Evolutionary conservation across 2,113 vertebrate genomes (phyloP).

Genomic region (western clawed frog (Xenopus tropicalis)): DNA sequence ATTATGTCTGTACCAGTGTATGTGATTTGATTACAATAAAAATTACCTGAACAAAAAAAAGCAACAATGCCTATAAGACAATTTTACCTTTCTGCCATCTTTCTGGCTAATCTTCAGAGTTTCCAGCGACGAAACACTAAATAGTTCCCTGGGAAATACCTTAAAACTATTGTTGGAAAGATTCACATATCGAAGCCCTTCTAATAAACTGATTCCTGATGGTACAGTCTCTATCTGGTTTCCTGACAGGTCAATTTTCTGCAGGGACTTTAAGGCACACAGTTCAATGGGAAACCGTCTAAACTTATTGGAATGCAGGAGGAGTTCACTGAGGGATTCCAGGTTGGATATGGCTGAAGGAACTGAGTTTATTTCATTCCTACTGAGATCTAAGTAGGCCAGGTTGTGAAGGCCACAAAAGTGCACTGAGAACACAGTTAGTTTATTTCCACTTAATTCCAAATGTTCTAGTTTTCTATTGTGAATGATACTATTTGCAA

Average conservation of each 20-base stretch:
- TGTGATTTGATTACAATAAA: too few relatives aligned
- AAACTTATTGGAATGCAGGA: constrained; percentile 57
- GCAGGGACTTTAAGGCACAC: constrained; percentile 54
- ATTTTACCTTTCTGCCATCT: constrained; percentile 59
- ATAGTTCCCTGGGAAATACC: constrained; percentile 61
- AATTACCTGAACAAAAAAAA: too few relatives aligned
- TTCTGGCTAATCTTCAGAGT: constrained; percentile 51
- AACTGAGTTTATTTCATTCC: constrained; percentile 56
- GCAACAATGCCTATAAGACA: too few relatives aligned
- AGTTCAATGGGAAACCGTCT: constrained; percentile 57
- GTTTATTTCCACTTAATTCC: constrained; percentile 54
- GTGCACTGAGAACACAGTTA: constrained; percentile 50
- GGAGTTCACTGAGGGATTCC: constrained; percentile 53
- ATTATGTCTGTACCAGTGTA: too few relatives aligned
- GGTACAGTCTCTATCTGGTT: constrained; percentile 58
- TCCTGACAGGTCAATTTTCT: constrained; percentile 57
- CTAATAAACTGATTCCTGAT: constrained; percentile 51
- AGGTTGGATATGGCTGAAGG: constrained; percentile 47
- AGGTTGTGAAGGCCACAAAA: constrained; percentile 54
- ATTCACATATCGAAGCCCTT: constrained; percentile 58
- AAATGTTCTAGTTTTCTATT: constrained; percentile 50
- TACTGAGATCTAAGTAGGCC: constrained; percentile 55
- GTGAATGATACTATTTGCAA: constrained; percentile 51
- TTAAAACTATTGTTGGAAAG: constrained; percentile 59
- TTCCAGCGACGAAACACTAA: constrained; percentile 52